Conservation (phyloP, 2,888 invertebrate species). For the Apotomis turbidana region DNA sequence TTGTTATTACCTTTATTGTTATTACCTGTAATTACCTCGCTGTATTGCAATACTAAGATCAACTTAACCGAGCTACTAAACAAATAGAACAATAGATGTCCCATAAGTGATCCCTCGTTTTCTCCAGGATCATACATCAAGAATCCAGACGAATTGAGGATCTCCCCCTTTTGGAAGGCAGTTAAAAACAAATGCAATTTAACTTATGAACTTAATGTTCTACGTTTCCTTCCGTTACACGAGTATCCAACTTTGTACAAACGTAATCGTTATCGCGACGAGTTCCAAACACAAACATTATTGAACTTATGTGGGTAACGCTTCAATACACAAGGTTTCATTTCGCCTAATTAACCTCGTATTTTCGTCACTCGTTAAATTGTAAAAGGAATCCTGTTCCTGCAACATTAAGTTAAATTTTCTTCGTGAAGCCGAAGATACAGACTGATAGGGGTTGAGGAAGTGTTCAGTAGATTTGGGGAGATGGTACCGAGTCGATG, state of each 20-base stretch:
- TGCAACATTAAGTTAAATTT: neutral
- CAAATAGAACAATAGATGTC: too few relatives aligned
- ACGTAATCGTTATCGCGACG: slow-evolving; percentile 12
- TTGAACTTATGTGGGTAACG: slow-evolving; percentile 53
- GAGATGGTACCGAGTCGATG: slow-evolving; percentile 46
- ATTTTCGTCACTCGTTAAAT: neutral
- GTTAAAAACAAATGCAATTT: too few relatives aligned
- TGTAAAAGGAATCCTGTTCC: neutral
- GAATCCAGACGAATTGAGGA: too few relatives aligned
- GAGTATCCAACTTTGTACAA: neutral
- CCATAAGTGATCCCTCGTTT: too few relatives aligned
- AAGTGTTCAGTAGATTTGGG: slow-evolving; percentile 29
- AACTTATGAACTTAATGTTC: neutral
- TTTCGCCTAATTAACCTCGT: slow-evolving; percentile 10
- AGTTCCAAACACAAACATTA: slow-evolving; percentile 33
- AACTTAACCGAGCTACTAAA: too few relatives aligned
- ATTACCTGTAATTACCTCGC: too few relatives aligned
- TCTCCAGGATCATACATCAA: too few relatives aligned
- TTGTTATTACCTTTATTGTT: too few relatives aligned
- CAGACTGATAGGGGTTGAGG: neutral
- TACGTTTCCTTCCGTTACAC: neutral
- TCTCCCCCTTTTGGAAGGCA: too few relatives aligned
- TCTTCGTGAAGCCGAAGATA: neutral
- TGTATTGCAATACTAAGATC: too few relatives aligned
- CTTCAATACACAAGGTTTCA: slow-evolving; percentile 56